A percentile compares a stretch with the other conserved stretches of the same genome.
These are phyloP conservation scores for Caenorhabditis japonica DNA, from an alignment of 2,888 invertebrate genomes.

Conservation along the genomic window DNA sequence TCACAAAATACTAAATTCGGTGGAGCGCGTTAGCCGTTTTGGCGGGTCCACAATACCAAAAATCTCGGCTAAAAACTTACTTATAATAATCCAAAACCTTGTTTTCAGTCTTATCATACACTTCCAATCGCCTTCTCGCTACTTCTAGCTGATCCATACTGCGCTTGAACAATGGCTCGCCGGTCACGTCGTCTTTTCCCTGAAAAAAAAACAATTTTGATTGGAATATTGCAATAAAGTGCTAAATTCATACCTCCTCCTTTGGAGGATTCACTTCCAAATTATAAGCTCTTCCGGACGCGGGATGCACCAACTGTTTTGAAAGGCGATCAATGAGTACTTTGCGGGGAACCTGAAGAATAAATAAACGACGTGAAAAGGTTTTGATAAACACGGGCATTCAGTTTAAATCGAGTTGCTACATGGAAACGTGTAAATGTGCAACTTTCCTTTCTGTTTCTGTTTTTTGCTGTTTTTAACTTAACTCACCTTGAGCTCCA, in stretches of 20 bases:
- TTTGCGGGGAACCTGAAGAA: constrained; percentile 61
- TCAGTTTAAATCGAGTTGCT: too few species aligned
- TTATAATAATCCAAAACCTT: constrained; percentile 63
- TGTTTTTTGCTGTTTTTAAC: neutral
- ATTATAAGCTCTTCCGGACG: constrained; percentile 88
- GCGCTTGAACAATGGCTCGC: constrained; percentile 89
- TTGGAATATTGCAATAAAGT: too few species aligned
- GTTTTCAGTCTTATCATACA: constrained; percentile 63
- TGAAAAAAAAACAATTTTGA: constrained; percentile 22
- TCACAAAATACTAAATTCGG: too few species aligned
- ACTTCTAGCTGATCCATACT: constrained; percentile 84
- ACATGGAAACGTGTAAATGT: too few species aligned
- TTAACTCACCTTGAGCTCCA: constrained; percentile 49
- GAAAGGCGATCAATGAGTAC: constrained; percentile 60
- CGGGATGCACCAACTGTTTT: constrained; percentile 82
- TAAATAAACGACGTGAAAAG: too few species aligned
- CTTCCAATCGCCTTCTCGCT: constrained; percentile 57
- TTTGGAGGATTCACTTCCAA: constrained; percentile 96
- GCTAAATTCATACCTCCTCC: constrained; percentile 61
- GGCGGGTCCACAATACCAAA: too few species aligned
- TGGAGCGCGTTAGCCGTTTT: too few species aligned
- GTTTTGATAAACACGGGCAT: too few species aligned
- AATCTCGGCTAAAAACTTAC: constrained; percentile 21
- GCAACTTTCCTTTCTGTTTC: neutral
- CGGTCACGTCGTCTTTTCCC: constrained; percentile 86